These are phyloP conservation scores for Pherbina coryleti DNA, from an alignment of 2,888 invertebrate species.

Conservation along the genomic window DNA sequence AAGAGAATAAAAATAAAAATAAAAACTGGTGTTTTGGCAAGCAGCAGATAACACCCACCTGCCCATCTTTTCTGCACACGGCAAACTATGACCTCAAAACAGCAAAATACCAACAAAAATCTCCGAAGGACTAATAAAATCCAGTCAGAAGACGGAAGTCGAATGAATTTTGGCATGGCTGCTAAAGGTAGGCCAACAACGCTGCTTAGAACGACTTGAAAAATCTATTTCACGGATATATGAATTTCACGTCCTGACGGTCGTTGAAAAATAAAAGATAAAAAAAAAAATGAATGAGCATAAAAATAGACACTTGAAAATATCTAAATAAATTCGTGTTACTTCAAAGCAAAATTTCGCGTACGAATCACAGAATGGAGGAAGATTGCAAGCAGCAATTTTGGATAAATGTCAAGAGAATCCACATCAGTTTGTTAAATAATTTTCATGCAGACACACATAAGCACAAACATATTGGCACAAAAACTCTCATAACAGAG, in stretches of 20 bases:
- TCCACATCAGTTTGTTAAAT: too few species aligned
- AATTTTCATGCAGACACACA: too few species aligned
- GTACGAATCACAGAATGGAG: too few species aligned
- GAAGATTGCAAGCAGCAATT: too few species aligned
- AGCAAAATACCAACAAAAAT: neutral
- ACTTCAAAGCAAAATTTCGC: neutral
- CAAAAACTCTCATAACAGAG: too few species aligned
- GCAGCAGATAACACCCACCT: neutral
- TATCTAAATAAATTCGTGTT: slow-evolving; percentile 16
- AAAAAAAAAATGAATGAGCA: neutral
- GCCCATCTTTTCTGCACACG: neutral
- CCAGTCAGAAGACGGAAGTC: neutral
- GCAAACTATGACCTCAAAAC: too few species aligned
- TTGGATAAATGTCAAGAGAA: slow-evolving; percentile 1
- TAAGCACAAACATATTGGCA: too few species aligned
- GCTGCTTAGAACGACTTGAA: neutral
- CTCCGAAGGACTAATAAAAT: neutral
- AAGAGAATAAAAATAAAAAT: too few species aligned
- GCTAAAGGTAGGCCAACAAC: neutral
- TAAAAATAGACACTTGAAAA: neutral
- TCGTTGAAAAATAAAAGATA: neutral
- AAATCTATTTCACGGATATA: slow-evolving; percentile 36
- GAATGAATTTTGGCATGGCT: too few species aligned
- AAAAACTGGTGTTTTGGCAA: neutral
- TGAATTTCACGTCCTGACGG: slow-evolving; percentile 22